A percentile compares a stretch with the other conserved stretches of the same genome.
These are phyloP conservation scores for Hystrix brachyura DNA, from an alignment of 2,113 vertebrate genomes.

Conservation along the genomic window DNA sequence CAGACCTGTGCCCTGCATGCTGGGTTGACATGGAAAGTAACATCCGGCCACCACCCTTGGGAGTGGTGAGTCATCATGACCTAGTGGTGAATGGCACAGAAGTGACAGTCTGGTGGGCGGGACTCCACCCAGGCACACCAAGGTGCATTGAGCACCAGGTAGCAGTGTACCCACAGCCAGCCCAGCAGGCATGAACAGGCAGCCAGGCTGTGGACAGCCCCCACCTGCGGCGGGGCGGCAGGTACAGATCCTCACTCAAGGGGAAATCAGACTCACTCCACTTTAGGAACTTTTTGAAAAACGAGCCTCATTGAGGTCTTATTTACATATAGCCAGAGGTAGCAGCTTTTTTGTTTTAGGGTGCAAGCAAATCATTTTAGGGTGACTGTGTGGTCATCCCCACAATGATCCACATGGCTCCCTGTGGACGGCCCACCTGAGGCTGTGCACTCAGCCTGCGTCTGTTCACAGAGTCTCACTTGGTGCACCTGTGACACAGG, in stretches of 20 bases:
- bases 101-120: not conserved
- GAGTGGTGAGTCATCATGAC: not conserved
- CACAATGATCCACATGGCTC: not conserved
- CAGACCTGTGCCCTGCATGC: not conserved
- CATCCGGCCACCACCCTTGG: not conserved
- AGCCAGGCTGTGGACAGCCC: not conserved
- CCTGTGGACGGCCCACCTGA: not conserved
- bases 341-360: not conserved
- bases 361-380: not conserved
- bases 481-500: not conserved
- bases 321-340: not conserved
- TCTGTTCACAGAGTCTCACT: not conserved
- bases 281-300: not conserved
- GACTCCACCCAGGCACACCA: not conserved
- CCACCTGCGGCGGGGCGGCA: not conserved
- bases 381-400: not conserved
- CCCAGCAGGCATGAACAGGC: not conserved
- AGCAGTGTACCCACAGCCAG: not conserved
- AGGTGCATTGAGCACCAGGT: not conserved
- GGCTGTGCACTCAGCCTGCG: not conserved
- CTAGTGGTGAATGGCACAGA: not conserved
- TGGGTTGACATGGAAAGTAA: slow-evolving; percentile 2
- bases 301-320: not conserved
- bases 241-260: not conserved
- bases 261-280: not conserved